Evolutionary conservation across 2,888 invertebrate genomes (phyloP).

Genomic region (Eurytoma adleriae): DNA sequence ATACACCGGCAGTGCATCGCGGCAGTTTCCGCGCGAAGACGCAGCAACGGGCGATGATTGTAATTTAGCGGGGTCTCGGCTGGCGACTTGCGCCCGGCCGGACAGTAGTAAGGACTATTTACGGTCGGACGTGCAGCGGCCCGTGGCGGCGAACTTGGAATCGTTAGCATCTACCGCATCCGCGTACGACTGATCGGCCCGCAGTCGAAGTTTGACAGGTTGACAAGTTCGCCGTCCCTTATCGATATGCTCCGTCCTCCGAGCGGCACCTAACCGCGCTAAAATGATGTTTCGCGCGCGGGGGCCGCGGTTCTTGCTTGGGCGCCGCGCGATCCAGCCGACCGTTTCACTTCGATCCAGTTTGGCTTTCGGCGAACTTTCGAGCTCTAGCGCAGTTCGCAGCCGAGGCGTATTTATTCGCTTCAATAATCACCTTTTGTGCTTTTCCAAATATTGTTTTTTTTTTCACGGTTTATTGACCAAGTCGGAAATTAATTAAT

Average conservation of each 20-base stretch:
- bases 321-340: background rate
- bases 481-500: no score
- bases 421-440: no score
- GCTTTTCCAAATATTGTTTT: no score
- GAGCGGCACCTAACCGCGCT: no score
- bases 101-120: slow-evolving; percentile 37
- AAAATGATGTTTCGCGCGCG: background rate
- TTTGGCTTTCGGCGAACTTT: no score
- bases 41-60: background rate
- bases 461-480: no score
- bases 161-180: background rate
- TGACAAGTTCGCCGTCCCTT: slow-evolving; percentile 7
- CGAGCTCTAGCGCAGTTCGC: no score
- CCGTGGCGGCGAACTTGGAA: background rate
- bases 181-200: slow-evolving; percentile 3
- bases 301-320: background rate
- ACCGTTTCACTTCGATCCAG: background rate
- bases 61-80: background rate
- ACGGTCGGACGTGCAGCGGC: slow-evolving; percentile 14
- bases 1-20: background rate
- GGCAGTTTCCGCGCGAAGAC: background rate
- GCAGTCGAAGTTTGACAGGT: slow-evolving; percentile 1
- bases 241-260: background rate
- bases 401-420: no score
- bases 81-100: background rate